These are phyloP conservation scores for Graphium colonna DNA, from an alignment of 2,888 invertebrate species.

Conservation along the genomic window DNA sequence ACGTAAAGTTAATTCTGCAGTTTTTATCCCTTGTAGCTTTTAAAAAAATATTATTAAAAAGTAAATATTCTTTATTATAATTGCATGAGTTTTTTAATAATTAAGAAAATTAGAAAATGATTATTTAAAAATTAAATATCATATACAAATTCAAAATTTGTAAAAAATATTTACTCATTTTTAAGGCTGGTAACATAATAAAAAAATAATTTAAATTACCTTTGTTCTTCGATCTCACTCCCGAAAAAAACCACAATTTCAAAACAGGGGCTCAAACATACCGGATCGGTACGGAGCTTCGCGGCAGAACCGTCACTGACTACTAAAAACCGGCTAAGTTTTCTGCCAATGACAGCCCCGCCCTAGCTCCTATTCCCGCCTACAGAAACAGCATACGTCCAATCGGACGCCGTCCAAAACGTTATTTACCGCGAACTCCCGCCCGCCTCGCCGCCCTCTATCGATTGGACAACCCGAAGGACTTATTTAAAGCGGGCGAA, in stretches of 20 bases:
- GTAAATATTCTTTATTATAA: background rate
- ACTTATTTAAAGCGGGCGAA: slow-evolving; percentile 72
- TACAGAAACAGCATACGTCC: slow-evolving; percentile 35
- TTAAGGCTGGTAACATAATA: background rate
- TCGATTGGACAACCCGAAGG: slow-evolving; percentile 68
- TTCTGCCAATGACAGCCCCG: slow-evolving; percentile 41
- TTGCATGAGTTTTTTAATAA: background rate
- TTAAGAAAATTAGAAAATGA: background rate
- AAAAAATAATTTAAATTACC: slow-evolving; percentile 4
- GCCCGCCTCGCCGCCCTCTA: slow-evolving; percentile 58
- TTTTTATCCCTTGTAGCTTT: too few relatives aligned
- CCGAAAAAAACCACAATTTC: slow-evolving; percentile 26
- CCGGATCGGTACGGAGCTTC: slow-evolving; percentile 1
- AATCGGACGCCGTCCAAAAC: slow-evolving; percentile 50
- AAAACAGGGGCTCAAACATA: slow-evolving; percentile 25
- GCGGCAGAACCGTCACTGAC: slow-evolving; percentile 17
- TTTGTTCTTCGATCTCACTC: slow-evolving; percentile 11
- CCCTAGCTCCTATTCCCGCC: slow-evolving; percentile 41
- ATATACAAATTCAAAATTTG: background rate
- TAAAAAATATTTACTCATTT: background rate
- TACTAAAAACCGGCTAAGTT: slow-evolving; percentile 14
- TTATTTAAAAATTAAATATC: background rate
- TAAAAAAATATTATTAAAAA: background rate
- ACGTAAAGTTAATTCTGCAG: too few relatives aligned
- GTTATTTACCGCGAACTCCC: slow-evolving; percentile 71